Evolutionary conservation across 2,113 vertebrate genomes (phyloP), one percentile per base, ranked within the genome.

Genomic region (Hylia prasina): DNA sequence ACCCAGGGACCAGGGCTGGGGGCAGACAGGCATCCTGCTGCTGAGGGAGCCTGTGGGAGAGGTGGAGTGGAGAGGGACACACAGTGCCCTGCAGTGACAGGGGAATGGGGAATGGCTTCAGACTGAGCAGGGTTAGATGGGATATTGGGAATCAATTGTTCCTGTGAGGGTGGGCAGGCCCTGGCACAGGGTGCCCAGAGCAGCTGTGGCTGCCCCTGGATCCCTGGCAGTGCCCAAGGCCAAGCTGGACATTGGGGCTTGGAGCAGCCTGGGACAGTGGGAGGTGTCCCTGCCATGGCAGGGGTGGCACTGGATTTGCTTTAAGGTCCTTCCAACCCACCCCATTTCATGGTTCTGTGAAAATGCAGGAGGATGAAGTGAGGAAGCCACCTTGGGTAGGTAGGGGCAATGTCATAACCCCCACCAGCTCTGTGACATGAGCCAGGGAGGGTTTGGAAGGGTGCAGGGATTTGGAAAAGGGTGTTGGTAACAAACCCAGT

Each of bases 391-490:
- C 8, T 15, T 8, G 13, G 28, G 11, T 50, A 39, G 15, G 10
- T 2, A 31, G 44, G 35, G 7, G 1, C 11, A 13, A 22, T 4
- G 11, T 21, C 8, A 2, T 4, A 15, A 15, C 19, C 6, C 0
- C 1, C 31, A 8, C 2, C 15, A 35, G n/a, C 76, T 71, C 23
- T 86, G 56, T 22, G 24, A 13, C 33, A 5, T 4, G 8, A 30
- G 23, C 31, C 25, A 6, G 31, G 61, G 44, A 68, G 63, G 37
- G 37, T 37, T 17, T 76, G 70, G 50, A 47, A 8, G 60, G 39
- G 23, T 50, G 11, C 47, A 10, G 15, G 27, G 23, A 1, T 48
- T 61, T 68, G 53, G 77, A 9, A 45, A 35, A 33, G 16, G 17
- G 0, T n/a, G 3, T 68, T 69, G 45, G 28, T 50, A 24, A 16